Evolutionary conservation across 1,140 invertebrate genomes (phyloP), one percentile per base, ranked within the genome.

Genomic region (Dreissena rostriformis): DNA sequence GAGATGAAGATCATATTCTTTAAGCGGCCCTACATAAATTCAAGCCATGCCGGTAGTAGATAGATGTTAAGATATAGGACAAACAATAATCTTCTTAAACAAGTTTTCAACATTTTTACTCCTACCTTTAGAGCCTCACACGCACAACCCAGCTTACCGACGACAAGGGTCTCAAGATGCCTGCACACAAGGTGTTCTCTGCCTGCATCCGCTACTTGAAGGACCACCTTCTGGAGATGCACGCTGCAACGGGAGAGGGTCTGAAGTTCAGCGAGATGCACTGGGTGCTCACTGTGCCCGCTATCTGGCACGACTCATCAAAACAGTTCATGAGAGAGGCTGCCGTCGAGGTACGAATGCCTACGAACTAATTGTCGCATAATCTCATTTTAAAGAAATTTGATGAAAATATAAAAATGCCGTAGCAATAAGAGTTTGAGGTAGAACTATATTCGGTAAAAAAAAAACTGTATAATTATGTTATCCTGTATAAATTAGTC

Each of bases 281-380:
- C 19, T 82, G 80, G 80, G 80, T 82, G 22, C 71, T 82, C 14
- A 82, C 80, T 14, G 80, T 82, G 14, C 80, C 80, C 8, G 80
- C 80, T n/a, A 82, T 82, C 26, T 82, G 80, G 80, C 51, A 82
- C n/a, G 80, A 82, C 39, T 67, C 71, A 0, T 71, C 80, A 1
- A 82, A 82, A 24, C 71, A 74, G 72, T 82, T 82, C 39, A 82
- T 82, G 80, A 24, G 80, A 29, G 80, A 82, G 63, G 71, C 80
- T 1, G 80, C 80, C 10, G 53, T 75, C 5, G 39, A 82, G 22
- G 80, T 82, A 68, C 15, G 55, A 26, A n/a, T 73, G n/a, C 24
- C 39, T 39, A 63, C 11, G 39, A 39, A 39, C 39, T 39, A 5
- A 39, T 39, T 2, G 2, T 5, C 39, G 8, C 4, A 39, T 8